These are phyloP conservation scores for Idaea straminata DNA, from an alignment of 2,888 invertebrate species.

Conservation along the genomic window DNA sequence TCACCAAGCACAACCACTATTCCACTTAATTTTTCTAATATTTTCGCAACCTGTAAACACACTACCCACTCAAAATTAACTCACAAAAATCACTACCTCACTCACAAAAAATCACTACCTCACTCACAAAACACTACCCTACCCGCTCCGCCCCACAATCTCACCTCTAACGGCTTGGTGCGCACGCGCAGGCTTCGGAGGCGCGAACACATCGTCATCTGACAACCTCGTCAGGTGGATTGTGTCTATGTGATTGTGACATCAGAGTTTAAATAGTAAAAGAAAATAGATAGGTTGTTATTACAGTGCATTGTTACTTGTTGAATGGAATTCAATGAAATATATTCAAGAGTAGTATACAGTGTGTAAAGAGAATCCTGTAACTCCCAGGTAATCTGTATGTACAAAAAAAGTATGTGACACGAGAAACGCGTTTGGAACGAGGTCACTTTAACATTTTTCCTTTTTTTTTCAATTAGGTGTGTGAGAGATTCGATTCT, in stretches of 20 bases:
- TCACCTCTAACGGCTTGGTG: slow-evolving; percentile 44
- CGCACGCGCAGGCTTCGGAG: slow-evolving; percentile 30
- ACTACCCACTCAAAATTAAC: background rate
- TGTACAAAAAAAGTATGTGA: too few relatives aligned
- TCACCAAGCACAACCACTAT: background rate
- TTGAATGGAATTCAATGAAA: too few relatives aligned
- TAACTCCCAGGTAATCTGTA: too few relatives aligned
- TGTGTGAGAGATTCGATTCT: too few relatives aligned
- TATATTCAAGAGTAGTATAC: too few relatives aligned
- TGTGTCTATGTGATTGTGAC: slow-evolving; percentile 18
- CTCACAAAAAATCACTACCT: background rate
- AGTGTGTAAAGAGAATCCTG: too few relatives aligned
- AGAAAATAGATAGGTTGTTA: slow-evolving; percentile 13
- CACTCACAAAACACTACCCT: too few relatives aligned
- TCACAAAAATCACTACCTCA: slow-evolving; percentile 3
- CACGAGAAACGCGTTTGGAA: too few relatives aligned
- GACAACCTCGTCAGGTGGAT: slow-evolving; percentile 60
- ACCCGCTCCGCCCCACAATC: slow-evolving; percentile 5
- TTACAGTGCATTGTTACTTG: slow-evolving; percentile 6
- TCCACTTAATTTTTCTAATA: background rate
- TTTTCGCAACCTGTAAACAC: background rate
- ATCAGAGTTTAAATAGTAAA: slow-evolving; percentile 18
- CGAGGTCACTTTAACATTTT: too few relatives aligned
- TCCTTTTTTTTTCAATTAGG: too few relatives aligned
- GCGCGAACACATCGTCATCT: slow-evolving; percentile 60